Conservation (phyloP, 2,888 invertebrate species). For the Andricus quercusramuli region DNA sequence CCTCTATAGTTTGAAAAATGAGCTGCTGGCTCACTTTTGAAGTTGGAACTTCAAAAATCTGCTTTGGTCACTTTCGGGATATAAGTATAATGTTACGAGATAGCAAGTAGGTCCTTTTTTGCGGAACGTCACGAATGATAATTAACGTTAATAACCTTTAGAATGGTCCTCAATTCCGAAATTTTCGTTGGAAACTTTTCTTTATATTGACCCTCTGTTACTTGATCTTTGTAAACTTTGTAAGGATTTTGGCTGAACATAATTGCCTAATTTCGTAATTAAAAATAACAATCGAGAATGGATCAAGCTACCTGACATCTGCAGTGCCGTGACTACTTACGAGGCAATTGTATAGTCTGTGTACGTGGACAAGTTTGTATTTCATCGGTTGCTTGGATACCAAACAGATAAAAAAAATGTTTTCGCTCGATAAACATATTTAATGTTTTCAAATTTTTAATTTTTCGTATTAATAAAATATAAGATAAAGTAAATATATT, state of each 20-base stretch:
- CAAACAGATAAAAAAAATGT: neutral
- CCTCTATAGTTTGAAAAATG: too few species aligned
- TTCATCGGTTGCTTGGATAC: constrained; percentile 24
- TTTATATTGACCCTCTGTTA: neutral
- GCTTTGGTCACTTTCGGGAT: too few species aligned
- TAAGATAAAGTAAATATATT: neutral
- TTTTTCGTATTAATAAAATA: neutral
- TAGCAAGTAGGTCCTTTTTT: too few species aligned
- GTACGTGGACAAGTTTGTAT: constrained; percentile 5
- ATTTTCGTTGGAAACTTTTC: constrained; percentile 9
- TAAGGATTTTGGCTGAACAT: constrained; percentile 12
- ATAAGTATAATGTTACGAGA: too few species aligned
- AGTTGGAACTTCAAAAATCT: too few species aligned
- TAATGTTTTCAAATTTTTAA: neutral
- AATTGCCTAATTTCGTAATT: neutral
- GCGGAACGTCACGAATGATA: neutral
- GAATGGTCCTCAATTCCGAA: constrained; percentile 28
- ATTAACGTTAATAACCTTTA: neutral
- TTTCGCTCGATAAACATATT: neutral
- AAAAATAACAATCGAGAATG: neutral
- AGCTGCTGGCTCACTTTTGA: too few species aligned
- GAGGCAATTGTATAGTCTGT: neutral
- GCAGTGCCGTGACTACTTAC: constrained; percentile 29
- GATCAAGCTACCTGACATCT: constrained; percentile 9
- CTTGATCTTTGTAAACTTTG: neutral